phyloP scores from a whole-genome alignment of 2,797 vertebrate genomes.

The Salmo trutta region DNA sequence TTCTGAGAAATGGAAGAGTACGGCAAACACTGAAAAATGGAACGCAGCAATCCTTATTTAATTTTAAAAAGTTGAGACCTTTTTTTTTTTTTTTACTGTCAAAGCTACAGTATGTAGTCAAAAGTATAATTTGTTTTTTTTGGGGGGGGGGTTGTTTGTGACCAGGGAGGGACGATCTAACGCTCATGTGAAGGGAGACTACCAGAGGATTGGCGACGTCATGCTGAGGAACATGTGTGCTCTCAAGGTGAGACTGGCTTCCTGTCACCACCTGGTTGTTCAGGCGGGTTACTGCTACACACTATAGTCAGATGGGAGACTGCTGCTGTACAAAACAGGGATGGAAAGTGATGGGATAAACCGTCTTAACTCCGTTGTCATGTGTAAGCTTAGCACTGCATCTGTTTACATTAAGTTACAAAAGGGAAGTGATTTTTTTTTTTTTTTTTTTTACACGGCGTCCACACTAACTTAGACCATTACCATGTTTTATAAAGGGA shows the following conservation, averaged over 20 bases:
- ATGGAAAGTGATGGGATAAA: not conserved
- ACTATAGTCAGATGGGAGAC: not conserved
- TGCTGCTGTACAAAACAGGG: no score
- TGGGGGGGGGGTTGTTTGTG: slow-evolving; percentile 7
- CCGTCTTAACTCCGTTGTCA: no score
- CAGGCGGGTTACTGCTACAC: not conserved
- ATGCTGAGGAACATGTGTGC: slow-evolving; percentile 89
- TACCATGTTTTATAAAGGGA: not conserved
- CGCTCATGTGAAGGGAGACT: slow-evolving; percentile 79
- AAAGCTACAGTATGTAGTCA: not conserved
- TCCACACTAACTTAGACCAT: not conserved
- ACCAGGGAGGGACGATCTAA: slow-evolving; percentile 88
- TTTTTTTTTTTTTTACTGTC: not conserved
- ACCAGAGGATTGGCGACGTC: slow-evolving; percentile 90
- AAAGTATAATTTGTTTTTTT: not conserved
- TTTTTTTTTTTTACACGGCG: no score
- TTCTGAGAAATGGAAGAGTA: not conserved
- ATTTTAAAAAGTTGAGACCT: no score
- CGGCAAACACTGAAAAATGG: not conserved
- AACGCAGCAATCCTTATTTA: no score
- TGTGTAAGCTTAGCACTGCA: not conserved
- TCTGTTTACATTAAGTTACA: no score
- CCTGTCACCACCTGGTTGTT: not conserved
- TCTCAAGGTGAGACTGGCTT: slow-evolving; percentile 80
- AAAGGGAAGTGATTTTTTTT: no score